These are phyloP conservation scores for Drosophila dives DNA, from an alignment of 2,888 invertebrate species.

Conservation along the genomic window DNA sequence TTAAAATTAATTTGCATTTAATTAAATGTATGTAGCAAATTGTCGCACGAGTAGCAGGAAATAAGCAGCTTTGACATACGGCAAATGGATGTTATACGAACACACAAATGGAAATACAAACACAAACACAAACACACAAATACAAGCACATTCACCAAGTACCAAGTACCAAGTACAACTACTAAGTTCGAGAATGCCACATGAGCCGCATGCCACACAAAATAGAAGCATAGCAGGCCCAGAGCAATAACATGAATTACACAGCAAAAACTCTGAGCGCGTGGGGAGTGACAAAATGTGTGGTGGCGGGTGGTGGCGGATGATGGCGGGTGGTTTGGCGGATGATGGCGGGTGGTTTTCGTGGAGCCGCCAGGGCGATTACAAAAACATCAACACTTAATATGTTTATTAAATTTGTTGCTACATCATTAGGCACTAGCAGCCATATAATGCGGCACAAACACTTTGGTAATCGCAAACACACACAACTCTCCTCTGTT, in stretches of 20 bases:
- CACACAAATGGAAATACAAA: background rate
- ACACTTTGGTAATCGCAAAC: constrained; percentile 54
- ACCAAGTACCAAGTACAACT: background rate
- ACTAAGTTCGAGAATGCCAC: constrained; percentile 29
- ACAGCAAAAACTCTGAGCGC: constrained; percentile 30
- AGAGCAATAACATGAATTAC: constrained; percentile 38
- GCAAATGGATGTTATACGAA: constrained; percentile 27
- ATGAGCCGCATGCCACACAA: constrained; percentile 24
- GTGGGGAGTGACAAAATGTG: constrained; percentile 1
- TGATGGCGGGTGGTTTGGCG: constrained; percentile 5
- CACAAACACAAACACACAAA: constrained; percentile 4
- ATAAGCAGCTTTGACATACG: constrained; percentile 42
- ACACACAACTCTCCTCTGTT: constrained; percentile 8
- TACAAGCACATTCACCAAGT: constrained; percentile 2
- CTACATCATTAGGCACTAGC: constrained; percentile 81
- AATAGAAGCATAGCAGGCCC: constrained; percentile 12
- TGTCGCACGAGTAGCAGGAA: constrained; percentile 33
- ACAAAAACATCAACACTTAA: constrained; percentile 80
- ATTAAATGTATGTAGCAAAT: constrained; percentile 63
- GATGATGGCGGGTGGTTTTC: constrained; percentile 23
- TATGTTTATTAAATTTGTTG: constrained; percentile 82
- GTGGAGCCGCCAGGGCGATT: constrained; percentile 62
- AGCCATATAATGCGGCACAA: constrained; percentile 75
- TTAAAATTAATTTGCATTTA: constrained; percentile 64
- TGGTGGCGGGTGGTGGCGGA: background rate